Percentiles rank a stretch among this genome's conserved stretches.
Conservation (phyloP, 2,888 invertebrate species). For the Arctia plantaginis region DNA sequence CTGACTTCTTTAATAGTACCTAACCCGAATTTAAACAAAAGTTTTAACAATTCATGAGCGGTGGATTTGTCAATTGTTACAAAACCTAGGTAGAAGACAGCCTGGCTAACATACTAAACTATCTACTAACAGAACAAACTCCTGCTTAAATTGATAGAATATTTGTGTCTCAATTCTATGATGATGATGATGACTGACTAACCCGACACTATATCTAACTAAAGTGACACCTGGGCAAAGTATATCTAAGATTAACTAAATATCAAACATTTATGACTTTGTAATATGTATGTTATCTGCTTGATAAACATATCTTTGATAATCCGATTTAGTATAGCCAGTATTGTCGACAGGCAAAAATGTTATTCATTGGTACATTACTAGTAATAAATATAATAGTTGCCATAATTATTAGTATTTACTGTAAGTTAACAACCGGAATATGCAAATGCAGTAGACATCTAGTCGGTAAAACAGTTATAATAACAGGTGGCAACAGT, state of each 20-base stretch:
- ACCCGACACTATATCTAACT: not conserved
- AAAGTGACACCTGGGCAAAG: not conserved
- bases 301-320: constrained; percentile 16
- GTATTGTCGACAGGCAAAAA: constrained; percentile 26
- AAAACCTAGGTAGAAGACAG: not conserved
- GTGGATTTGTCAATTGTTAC: not conserved
- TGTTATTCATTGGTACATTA: constrained; percentile 46
- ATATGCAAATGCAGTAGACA: constrained; percentile 66
- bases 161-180: not conserved
- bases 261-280: not conserved
- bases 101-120: not conserved
- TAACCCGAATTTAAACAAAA: not conserved
- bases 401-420: constrained; percentile 48
- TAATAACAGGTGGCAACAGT: constrained; percentile 94
- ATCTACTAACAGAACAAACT: not conserved
- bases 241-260: not conserved
- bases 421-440: constrained; percentile 62
- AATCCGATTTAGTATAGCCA: constrained; percentile 27
- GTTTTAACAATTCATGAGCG: not conserved
- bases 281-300: constrained; percentile 31
- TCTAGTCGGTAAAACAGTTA: constrained; percentile 92
- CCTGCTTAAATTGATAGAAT: not conserved
- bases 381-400: constrained; percentile 20
- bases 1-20: not conserved
- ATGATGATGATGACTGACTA: not conserved